Conservation (phyloP, 2,888 invertebrate genomes). For the Tenthredo livida region DNA sequence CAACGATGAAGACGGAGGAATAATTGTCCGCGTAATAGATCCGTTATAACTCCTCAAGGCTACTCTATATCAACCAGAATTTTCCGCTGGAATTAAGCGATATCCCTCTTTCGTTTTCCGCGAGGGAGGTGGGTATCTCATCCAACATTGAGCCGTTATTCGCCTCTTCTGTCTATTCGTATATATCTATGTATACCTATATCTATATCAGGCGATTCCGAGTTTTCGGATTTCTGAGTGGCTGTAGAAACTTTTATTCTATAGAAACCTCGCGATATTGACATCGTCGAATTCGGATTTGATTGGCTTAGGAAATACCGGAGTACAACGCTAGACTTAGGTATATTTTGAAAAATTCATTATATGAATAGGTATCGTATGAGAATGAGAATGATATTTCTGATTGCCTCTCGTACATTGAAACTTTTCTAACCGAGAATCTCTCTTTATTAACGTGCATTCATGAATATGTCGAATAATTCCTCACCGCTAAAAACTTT, state of each 20-base stretch:
- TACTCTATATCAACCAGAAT: conserved; percentile 21
- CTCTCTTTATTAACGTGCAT: neutral
- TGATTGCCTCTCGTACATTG: neutral
- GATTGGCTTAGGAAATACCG: conserved; percentile 3
- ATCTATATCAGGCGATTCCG: neutral
- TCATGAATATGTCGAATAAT: neutral
- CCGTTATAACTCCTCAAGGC: conserved; percentile 40
- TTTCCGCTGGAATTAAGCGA: conserved; percentile 45
- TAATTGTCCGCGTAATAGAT: conserved; percentile 42
- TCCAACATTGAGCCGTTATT: conserved; percentile 15
- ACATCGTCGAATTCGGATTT: neutral
- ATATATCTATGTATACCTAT: conserved; percentile 5
- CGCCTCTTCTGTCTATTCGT: neutral
- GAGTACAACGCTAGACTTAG: neutral
- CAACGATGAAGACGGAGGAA: conserved; percentile 15
- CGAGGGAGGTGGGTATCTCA: neutral
- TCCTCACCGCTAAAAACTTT: conserved; percentile 25
- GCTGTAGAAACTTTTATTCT: neutral
- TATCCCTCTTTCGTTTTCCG: conserved; percentile 39
- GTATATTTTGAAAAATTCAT: neutral
- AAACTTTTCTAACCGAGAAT: conserved; percentile 4
- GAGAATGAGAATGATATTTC: neutral
- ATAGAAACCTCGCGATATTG: neutral
- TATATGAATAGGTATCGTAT: neutral
- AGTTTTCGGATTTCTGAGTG: neutral